Conservation (phyloP, 2,797 vertebrate species). For the Tarsius wallacei region DNA sequence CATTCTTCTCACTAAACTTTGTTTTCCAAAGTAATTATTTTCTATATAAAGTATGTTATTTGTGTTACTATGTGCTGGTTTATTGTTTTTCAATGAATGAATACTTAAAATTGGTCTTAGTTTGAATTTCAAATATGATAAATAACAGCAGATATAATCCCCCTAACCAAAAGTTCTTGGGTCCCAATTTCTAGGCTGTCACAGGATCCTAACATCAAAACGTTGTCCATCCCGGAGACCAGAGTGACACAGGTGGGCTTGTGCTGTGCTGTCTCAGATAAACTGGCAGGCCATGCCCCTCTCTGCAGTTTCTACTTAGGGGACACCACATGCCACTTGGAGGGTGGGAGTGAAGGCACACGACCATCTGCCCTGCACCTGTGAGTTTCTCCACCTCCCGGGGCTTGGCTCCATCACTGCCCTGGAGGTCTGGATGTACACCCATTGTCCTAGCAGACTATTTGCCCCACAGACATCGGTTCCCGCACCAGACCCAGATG, state of each 20-base stretch:
- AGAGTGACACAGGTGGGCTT: not conserved
- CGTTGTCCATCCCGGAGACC: not conserved
- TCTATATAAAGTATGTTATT: not conserved
- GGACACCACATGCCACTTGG: not conserved
- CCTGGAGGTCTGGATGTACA: not conserved
- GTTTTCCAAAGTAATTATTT: not conserved
- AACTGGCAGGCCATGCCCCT: not conserved
- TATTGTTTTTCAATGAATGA: not conserved
- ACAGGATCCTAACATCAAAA: not conserved
- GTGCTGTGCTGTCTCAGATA: too few species aligned
- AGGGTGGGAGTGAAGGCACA: not conserved
- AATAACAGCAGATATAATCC: not conserved
- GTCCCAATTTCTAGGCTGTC: not conserved
- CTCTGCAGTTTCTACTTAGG: not conserved
- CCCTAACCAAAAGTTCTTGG: not conserved
- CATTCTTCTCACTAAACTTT: not conserved
- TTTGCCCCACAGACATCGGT: fast-evolving
- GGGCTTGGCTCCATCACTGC: not conserved
- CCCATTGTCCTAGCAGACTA: fast-evolving
- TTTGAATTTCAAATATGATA: not conserved
- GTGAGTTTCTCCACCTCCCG: not conserved
- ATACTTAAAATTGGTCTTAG: not conserved
- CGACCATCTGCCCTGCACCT: too few species aligned
- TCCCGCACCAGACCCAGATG: not conserved
- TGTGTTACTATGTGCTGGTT: not conserved